Evolutionary conservation across 2,888 invertebrate genomes (phyloP).

Genomic region (Acheta domesticus): DNA sequence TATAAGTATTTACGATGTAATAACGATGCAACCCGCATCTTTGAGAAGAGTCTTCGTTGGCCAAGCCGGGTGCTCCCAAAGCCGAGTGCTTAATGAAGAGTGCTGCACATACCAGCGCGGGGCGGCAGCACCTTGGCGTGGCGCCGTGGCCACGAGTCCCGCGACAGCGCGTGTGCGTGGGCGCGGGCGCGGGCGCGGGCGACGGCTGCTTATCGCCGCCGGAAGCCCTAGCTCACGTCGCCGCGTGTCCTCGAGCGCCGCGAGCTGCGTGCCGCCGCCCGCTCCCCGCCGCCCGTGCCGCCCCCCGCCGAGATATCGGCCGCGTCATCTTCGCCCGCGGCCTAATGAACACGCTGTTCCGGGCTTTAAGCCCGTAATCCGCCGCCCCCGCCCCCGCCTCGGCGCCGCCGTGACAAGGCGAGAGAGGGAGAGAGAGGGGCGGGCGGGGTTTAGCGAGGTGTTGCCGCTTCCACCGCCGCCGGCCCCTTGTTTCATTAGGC

Average conservation of each 20-base stretch:
- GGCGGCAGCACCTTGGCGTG: too few species aligned
- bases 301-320: background rate
- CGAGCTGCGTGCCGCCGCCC: background rate
- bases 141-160: too few species aligned
- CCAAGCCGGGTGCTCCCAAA: too few species aligned
- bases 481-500: slow-evolving; percentile 10
- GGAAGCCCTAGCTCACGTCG: slow-evolving; percentile 5
- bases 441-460: background rate
- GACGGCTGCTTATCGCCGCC: background rate
- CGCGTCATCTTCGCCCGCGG: slow-evolving; percentile 18
- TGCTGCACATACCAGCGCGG: too few species aligned
- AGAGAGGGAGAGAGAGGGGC: background rate
- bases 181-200: background rate
- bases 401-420: background rate
- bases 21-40: too few species aligned
- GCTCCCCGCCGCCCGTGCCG: background rate
- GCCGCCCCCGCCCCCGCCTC: background rate
- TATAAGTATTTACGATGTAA: too few species aligned
- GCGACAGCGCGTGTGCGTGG: background rate
- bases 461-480: slow-evolving; percentile 5
- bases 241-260: background rate
- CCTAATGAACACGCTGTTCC: slow-evolving; percentile 18
- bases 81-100: too few species aligned
- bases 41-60: too few species aligned
- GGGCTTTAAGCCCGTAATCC: slow-evolving; percentile 18